These are phyloP conservation scores for Aldabrachelys gigantea DNA, from an alignment of 2,113 vertebrate genomes.

Conservation along the genomic window DNA sequence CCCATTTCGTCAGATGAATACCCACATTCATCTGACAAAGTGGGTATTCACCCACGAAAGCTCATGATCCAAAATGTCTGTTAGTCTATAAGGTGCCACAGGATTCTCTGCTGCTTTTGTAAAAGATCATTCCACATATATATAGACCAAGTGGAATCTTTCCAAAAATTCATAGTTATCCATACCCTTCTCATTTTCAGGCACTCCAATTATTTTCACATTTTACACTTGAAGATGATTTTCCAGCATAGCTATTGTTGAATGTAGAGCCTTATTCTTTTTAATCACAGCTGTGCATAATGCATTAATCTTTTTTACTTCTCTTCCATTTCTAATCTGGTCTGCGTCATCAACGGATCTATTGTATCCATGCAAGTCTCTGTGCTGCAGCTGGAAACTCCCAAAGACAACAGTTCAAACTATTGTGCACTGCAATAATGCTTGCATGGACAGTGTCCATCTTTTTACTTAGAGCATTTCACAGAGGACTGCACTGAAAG, in stretches of 20 bases:
- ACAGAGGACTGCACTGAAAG: background rate
- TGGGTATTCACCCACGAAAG: too few relatives aligned
- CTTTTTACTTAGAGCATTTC: background rate
- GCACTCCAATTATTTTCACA: background rate
- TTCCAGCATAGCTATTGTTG: background rate
- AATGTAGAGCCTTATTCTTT: background rate
- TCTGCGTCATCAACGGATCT: background rate
- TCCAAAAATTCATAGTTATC: background rate
- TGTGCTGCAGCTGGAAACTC: background rate
- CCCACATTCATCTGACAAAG: too few relatives aligned
- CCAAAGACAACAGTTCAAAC: background rate
- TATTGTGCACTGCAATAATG: background rate
- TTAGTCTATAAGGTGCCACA: too few relatives aligned
- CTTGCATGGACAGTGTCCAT: background rate
- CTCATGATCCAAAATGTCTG: too few relatives aligned
- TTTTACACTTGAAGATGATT: background rate
- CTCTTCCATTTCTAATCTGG: background rate
- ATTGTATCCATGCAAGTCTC: background rate
- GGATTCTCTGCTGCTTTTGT: background rate
- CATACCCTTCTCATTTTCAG: background rate
- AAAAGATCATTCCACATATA: background rate
- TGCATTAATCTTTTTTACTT: background rate
- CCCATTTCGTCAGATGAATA: too few relatives aligned
- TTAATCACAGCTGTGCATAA: background rate
- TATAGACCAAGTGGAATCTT: background rate